A percentile compares a stretch with the other conserved stretches of the same genome.
phyloP scores from a whole-genome alignment of 2,888 invertebrate genomes.

The Synanthedon tipuliformis region DNA sequence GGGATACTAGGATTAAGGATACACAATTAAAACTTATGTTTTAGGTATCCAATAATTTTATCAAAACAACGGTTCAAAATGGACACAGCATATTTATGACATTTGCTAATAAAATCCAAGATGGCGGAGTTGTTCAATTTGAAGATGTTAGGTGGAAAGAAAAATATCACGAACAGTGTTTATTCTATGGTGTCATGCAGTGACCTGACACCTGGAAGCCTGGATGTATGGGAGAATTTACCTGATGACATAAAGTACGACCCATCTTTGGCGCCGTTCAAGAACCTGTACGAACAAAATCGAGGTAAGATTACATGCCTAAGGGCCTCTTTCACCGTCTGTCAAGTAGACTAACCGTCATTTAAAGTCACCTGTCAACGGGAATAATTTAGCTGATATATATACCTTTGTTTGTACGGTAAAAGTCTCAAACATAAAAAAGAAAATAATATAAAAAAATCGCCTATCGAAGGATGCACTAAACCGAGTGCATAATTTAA shows the following conservation, averaged over 20 bases:
- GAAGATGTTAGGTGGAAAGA: constrained; percentile 10
- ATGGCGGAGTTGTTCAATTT: constrained; percentile 29
- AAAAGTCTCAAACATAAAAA: too few species aligned
- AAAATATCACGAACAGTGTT: constrained; percentile 28
- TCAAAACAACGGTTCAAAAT: background rate
- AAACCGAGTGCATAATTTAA: too few species aligned
- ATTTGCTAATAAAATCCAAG: constrained; percentile 11
- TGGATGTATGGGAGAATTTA: constrained; percentile 74
- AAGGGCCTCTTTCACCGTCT: too few species aligned
- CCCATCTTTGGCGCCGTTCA: constrained; percentile 74
- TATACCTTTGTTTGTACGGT: too few species aligned
- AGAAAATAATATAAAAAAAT: too few species aligned
- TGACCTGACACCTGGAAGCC: constrained; percentile 71
- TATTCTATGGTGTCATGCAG: constrained; percentile 62
- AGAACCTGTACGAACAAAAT: constrained; percentile 63
- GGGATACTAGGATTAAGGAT: too few species aligned
- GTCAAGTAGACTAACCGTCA: too few species aligned
- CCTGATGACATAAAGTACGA: constrained; percentile 76
- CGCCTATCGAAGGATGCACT: too few species aligned
- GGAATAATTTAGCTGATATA: too few species aligned
- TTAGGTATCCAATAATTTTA: too few species aligned
- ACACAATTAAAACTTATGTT: too few species aligned
- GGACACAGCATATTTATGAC: constrained; percentile 10
- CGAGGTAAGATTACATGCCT: constrained; percentile 35
- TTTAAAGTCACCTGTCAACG: too few species aligned